phyloP scores from a whole-genome alignment of 2,113 vertebrate genomes.

The Mixornis gularis region DNA sequence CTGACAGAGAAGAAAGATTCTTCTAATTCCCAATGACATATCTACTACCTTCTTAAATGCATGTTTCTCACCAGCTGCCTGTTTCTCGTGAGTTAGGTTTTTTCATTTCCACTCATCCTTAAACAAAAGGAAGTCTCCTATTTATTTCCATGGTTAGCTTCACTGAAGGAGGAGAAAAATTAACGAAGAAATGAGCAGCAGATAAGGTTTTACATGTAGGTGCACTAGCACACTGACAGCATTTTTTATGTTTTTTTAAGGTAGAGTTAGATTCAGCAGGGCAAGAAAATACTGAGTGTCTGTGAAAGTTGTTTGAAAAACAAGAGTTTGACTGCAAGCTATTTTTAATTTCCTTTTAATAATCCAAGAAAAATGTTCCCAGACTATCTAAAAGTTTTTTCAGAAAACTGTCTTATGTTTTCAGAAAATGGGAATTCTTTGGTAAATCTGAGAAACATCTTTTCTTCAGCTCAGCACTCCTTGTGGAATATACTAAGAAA shows the following conservation, averaged over 20 bases:
- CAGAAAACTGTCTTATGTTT: neutral
- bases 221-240: rapidly evolving
- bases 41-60: neutral
- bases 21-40: neutral
- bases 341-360: neutral
- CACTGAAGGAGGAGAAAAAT: neutral
- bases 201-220: neutral
- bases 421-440: neutral
- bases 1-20: neutral
- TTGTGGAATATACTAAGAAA: neutral
- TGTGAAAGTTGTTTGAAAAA: neutral
- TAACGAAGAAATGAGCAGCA: neutral
- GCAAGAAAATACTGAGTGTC: neutral
- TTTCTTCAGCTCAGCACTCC: neutral
- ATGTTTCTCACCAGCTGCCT: neutral
- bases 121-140: neutral
- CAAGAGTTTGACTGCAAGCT: neutral
- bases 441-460: neutral
- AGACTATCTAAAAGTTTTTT: neutral
- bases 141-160: neutral
- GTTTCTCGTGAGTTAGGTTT: rapidly evolving
- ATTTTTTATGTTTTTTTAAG: neutral
- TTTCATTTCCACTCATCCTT: neutral
- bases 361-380: neutral
- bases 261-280: neutral